Percentiles rank a stretch among this genome's conserved stretches.
Evolutionary conservation across 2,888 invertebrate species (phyloP).

Genomic region (Drosophila sordidula): DNA sequence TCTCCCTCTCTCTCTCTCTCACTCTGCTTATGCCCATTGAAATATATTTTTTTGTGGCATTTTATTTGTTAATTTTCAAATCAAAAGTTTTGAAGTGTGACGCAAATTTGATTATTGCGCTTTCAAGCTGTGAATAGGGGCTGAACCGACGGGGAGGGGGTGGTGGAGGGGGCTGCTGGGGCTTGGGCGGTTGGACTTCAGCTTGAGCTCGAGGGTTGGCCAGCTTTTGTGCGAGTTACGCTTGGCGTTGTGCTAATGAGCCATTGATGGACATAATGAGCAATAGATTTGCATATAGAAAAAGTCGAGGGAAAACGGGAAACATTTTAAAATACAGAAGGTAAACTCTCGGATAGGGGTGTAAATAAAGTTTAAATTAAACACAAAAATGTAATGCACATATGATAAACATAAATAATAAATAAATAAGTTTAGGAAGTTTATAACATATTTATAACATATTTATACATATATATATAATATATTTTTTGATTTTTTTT

Average conservation of each 20-base stretch:
- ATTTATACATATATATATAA: too few relatives aligned
- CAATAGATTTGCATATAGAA: slow-evolving; percentile 56
- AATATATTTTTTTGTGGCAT: slow-evolving; percentile 54
- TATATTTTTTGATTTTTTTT: too few relatives aligned
- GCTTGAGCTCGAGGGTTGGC: slow-evolving; percentile 22
- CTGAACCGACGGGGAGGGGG: slow-evolving; percentile 2
- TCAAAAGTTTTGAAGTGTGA: slow-evolving; percentile 62
- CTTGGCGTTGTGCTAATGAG: slow-evolving; percentile 49
- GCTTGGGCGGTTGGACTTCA: slow-evolving; percentile 12
- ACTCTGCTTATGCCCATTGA: slow-evolving; percentile 16
- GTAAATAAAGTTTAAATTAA: not conserved
- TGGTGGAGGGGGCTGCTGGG: not conserved
- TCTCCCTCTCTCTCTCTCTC: not conserved
- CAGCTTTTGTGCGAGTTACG: not conserved
- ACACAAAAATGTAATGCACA: too few relatives aligned
- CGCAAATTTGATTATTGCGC: slow-evolving; percentile 73
- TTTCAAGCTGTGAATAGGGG: slow-evolving; percentile 63
- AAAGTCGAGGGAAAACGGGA: not conserved
- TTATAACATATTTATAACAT: too few relatives aligned
- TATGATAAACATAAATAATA: too few relatives aligned
- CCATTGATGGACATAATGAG: slow-evolving; percentile 52
- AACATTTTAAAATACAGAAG: slow-evolving; percentile 1
- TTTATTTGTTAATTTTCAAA: slow-evolving; percentile 78
- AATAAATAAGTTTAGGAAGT: too few relatives aligned
- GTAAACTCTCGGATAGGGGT: not conserved